Conservation (phyloP, 2,797 vertebrate genomes). For the Falco biarmicus region DNA sequence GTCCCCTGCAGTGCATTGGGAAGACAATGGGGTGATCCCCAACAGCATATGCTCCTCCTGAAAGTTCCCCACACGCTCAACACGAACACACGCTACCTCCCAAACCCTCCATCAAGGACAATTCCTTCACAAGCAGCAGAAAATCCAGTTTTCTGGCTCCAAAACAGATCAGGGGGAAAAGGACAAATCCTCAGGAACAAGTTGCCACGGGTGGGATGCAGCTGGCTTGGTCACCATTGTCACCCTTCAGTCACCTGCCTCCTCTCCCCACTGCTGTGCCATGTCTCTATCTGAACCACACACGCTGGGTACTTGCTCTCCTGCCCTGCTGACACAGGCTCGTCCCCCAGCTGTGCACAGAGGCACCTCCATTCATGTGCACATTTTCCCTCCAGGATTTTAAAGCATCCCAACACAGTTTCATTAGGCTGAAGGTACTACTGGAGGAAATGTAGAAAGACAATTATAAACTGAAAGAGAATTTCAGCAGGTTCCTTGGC, state of each 20-base stretch:
- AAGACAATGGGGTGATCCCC: not conserved
- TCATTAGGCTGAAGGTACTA: not conserved
- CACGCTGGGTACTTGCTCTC: accelerated
- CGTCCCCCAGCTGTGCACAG: not conserved
- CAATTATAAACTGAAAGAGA: not conserved
- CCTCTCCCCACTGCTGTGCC: not conserved
- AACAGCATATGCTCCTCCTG: accelerated
- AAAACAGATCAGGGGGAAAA: not conserved
- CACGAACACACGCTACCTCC: accelerated
- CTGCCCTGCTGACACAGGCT: accelerated
- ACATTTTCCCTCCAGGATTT: too few species aligned
- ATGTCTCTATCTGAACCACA: not conserved
- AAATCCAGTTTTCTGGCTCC: not conserved
- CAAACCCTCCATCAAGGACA: not conserved
- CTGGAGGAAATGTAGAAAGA: not conserved
- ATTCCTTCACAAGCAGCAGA: accelerated
- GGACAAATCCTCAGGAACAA: not conserved
- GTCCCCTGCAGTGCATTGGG: accelerated
- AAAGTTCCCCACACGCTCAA: not conserved
- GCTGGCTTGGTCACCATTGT: accelerated
- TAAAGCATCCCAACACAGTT: not conserved
- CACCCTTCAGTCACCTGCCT: not conserved
- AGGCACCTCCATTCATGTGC: accelerated
- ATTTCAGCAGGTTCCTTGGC: not conserved
- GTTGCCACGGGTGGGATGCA: not conserved